Evolutionary conservation across 1,140 invertebrate species (phyloP), one percentile per base, ranked within the genome.

Genomic region (Drosophila punjabiensis): DNA sequence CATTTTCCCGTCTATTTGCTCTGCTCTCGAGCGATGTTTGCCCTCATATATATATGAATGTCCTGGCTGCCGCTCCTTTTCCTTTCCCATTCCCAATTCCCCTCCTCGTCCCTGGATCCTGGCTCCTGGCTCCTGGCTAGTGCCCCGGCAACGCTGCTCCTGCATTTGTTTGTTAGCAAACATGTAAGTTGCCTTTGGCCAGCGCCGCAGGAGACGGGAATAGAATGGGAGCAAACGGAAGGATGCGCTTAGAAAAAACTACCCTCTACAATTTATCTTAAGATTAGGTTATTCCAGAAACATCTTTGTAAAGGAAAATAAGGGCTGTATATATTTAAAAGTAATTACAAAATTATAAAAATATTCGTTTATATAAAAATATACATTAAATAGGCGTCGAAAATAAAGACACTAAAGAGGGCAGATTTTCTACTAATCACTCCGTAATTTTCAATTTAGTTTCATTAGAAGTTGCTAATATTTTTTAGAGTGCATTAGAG

Each of bases 151-250:
- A 30, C 48, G 41, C 48, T 56, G 50, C 59, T 76, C 67, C 55
- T 82, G 86, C 86, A 90, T 90, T 90, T 89, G 85, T 89, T 89
- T 89, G 85, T 89, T 90, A 89, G 86, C 85, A 89, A 89, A 89
- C 85, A 89, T 90, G 85, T 90, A 89, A 90, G 85, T 90, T 89
- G 85, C 86, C 85, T 90, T 90, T 89, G 85, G 85, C 85, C 85
- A 85, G 68, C 66, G 64, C 61, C 66, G 55, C 71, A 74, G 71
- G 69, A 75, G 47, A 18, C 37, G 39, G 50, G 7, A 69, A 28
- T 65, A 41, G 43, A 76, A 65, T 35, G 39, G 52, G 24, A 50
- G 16, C 35, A 43, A 32, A 24, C 9, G 41, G 50, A 28, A 30
- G 28, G 43, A 18, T 71, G 39, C 65, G 45, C 50, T 47, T 14